Evolutionary conservation across 2,888 invertebrate genomes (phyloP), one percentile per base, ranked within the genome.

Genomic region (Papilio protenor): DNA sequence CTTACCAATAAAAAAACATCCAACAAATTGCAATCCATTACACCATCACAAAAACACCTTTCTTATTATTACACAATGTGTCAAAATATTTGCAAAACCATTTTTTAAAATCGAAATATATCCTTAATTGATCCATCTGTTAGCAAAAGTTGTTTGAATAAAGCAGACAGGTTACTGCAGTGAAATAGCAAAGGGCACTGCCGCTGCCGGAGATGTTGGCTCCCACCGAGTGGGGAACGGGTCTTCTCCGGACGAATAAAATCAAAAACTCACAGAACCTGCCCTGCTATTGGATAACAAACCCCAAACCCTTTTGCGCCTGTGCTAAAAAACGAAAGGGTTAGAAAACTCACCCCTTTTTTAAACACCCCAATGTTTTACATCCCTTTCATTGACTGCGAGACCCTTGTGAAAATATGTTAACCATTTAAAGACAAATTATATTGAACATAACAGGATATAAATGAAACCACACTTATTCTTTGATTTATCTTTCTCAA

Each of bases 261-360:
- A 92, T 91, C 89, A 88, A 90, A 93, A 91, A 84, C 87, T 86
- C 81, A 79, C 82, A 86, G 89, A 87, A 85, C 83, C 90, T 88
- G 88, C 84, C 81, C 85, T 93, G 87, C 89, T 80, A 94, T 94
- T 94, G 94, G 94, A 87, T 87, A 88, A 87, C 84, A 86, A 87
- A 85, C 82, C 89, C 90, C 90, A 87, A 89, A 88, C 90, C 89
- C 90, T 85, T 89, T 89, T 94, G 94, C 94, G 94, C 94, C 88
- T 94, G 94, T 94, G 94, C 93, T 92, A 94, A 94, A 93, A 92
- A 92, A 90, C 77, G 84, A 89, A 94, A 93, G 94, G 95, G 94
- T 93, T 93, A 90, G 90, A 90, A 87, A 89, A 86, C 84, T 85
- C 84, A 91, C 92, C 93, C 94, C 90, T 91, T 93, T 92, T 90